Percentiles rank a stretch among this genome's conserved stretches.
Conservation (phyloP, 2,888 invertebrate genomes). For the Colostygia pectinataria region DNA sequence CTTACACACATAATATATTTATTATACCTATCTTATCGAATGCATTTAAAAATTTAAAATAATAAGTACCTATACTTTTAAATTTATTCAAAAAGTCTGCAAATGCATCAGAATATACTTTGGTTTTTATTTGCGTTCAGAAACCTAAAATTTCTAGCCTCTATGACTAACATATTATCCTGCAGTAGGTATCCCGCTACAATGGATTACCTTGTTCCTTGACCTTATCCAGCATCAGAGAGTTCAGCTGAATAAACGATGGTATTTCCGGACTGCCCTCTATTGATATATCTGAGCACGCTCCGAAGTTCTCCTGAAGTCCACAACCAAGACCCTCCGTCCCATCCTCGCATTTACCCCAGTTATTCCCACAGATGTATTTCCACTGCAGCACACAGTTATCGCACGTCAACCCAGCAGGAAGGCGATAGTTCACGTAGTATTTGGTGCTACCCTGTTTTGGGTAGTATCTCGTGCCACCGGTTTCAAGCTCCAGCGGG, state of each 20-base stretch:
- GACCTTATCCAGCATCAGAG: slow-evolving; percentile 17
- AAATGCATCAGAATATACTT: no score
- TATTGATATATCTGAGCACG: slow-evolving; percentile 90
- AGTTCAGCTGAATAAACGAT: slow-evolving; percentile 16
- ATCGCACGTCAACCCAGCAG: slow-evolving; percentile 85
- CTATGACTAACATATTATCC: not conserved
- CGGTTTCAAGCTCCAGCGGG: slow-evolving; percentile 80
- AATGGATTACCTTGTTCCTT: slow-evolving; percentile 26
- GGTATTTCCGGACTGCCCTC: slow-evolving; percentile 34
- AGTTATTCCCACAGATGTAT: slow-evolving; percentile 92
- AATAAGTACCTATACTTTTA: no score
- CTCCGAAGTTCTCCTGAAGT: slow-evolving; percentile 92
- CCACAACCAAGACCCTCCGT: slow-evolving; percentile 91
- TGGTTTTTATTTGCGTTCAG: no score
- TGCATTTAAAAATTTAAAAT: no score
- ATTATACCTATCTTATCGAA: no score
- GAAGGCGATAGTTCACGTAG: slow-evolving; percentile 85
- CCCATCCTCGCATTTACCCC: slow-evolving; percentile 88
- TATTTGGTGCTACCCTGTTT: slow-evolving; percentile 86
- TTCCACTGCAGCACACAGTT: slow-evolving; percentile 94
- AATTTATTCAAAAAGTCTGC: no score
- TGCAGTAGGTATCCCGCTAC: not conserved
- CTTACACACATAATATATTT: no score
- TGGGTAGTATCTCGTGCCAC: slow-evolving; percentile 86
- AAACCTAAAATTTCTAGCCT: no score